phyloP scores from a whole-genome alignment of 1,140 invertebrate species.

The Maconellicoccus hirsutus region DNA sequence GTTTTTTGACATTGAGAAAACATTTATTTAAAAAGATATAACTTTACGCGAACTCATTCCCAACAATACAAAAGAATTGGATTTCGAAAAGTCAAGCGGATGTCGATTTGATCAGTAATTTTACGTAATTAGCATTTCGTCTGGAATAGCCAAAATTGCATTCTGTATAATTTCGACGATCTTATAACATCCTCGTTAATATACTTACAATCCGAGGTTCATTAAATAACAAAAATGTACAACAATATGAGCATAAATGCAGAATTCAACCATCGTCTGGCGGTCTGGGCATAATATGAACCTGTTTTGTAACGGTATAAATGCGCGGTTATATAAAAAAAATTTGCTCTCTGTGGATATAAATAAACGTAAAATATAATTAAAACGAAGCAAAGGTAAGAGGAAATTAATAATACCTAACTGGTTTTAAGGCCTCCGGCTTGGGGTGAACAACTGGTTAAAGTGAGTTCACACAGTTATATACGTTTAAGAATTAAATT shows the following conservation, averaged over 20 bases:
- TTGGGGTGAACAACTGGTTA: constrained; percentile 3
- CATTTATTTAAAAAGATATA: no score
- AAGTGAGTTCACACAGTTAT: not conserved
- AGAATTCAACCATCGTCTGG: not conserved
- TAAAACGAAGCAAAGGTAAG: not conserved
- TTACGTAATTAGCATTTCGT: no score
- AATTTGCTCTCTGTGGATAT: not conserved
- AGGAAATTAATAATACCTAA: constrained; percentile 9
- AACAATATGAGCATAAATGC: not conserved
- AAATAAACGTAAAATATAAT: constrained; percentile 6
- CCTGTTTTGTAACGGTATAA: not conserved
- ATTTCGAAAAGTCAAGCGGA: no score
- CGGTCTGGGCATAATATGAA: not conserved
- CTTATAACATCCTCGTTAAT: not conserved
- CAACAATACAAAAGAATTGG: no score
- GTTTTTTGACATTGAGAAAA: no score
- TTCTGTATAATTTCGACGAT: not conserved
- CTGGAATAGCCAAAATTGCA: no score
- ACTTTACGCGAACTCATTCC: no score
- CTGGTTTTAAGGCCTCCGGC: not conserved
- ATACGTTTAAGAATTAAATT: not conserved
- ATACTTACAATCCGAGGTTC: not conserved
- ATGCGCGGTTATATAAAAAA: not conserved
- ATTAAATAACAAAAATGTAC: not conserved
- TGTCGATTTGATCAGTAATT: no score